phyloP scores from a whole-genome alignment of 2,888 invertebrate species.

The Volucella bombylans region DNA sequence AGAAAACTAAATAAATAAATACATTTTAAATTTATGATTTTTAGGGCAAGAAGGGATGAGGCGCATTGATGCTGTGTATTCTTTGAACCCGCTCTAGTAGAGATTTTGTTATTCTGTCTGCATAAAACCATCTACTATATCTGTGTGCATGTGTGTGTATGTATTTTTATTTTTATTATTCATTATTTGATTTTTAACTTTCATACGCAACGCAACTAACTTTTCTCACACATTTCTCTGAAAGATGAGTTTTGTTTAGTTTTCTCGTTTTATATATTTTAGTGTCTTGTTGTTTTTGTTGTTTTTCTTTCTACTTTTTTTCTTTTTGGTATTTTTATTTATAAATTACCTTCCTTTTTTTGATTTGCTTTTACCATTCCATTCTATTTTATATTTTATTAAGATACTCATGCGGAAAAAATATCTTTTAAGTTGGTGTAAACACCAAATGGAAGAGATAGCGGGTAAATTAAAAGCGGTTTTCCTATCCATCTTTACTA shows the following conservation, averaged over 20 bases:
- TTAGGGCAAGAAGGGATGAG: constrained; percentile 72
- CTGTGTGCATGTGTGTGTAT: constrained; percentile 13
- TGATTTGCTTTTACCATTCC: constrained; percentile 43
- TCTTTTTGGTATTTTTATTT: constrained; percentile 32
- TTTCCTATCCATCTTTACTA: constrained; percentile 48
- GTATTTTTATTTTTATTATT: constrained; percentile 71
- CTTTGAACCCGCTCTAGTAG: constrained; percentile 57
- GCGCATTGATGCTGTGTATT: constrained; percentile 67
- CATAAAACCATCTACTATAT: background rate
- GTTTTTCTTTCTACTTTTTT: background rate
- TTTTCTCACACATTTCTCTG: constrained; percentile 67
- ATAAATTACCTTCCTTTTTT: constrained; percentile 11
- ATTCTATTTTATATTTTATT: constrained; percentile 69
- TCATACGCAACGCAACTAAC: constrained; percentile 73
- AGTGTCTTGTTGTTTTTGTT: constrained; percentile 5
- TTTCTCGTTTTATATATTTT: constrained; percentile 15
- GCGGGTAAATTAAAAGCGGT: constrained; percentile 72
- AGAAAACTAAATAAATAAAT: constrained; percentile 74
- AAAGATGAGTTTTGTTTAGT: constrained; percentile 65
- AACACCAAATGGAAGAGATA: constrained; percentile 68
- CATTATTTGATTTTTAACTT: constrained; percentile 74
- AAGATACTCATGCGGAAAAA: constrained; percentile 69
- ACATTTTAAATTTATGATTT: constrained; percentile 74
- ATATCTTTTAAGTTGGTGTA: constrained; percentile 74
- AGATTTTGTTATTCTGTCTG: constrained; percentile 31